Base-by-base conservation (phyloP, 2,797 vertebrate genomes). In the Sebastolobus altivelis region DNA sequence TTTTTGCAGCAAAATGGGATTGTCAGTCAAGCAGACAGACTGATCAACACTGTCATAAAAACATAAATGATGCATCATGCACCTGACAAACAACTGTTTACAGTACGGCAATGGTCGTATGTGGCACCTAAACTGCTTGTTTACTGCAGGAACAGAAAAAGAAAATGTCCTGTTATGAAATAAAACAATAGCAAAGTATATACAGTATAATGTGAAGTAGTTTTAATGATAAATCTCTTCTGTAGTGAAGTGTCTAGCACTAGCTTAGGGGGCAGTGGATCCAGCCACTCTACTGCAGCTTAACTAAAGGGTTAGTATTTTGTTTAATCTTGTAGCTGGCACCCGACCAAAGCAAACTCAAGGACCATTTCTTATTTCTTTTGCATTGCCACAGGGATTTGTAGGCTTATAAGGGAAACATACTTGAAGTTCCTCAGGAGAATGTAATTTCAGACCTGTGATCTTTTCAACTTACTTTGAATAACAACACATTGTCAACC, bases 381-480 rank as follows among this genome's bases (percentile, higher is more conserved):
- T 33, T 54, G 54, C 65, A 60, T 66, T 67, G 68, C 67, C 67
- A 66, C 55, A 10, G 22, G 59, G 55, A 22, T 61, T 63, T 81
- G 20, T 43, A 54, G 59, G 43, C 12, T 72, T 59, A 66, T 22
- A 46, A 13, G 43, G 18, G 49, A 71, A 72, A 60, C 60, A 75
- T 29, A 31, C 14, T 65, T 25, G 8, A 18, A 33, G 27, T 73
- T 66, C 5, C 25, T 52, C 25, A 25, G 22, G 20, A 56, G 37
- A 55, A 33, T 40, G 7, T 4, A 31, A 62, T 55, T 55, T 55
- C 18, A 82, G 56, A 72, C 16, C 20, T 25, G 25, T 20, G 22
- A 58, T 71, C 52, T 71, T 49, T 81, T 25, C 60, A 71, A n/a
- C 33, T 29, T 29, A 31, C 33, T 72, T 38, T 76, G 20, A 76